phyloP scores from a whole-genome alignment of 2,797 vertebrate species.

The Melanotaenia trifasciata region DNA sequence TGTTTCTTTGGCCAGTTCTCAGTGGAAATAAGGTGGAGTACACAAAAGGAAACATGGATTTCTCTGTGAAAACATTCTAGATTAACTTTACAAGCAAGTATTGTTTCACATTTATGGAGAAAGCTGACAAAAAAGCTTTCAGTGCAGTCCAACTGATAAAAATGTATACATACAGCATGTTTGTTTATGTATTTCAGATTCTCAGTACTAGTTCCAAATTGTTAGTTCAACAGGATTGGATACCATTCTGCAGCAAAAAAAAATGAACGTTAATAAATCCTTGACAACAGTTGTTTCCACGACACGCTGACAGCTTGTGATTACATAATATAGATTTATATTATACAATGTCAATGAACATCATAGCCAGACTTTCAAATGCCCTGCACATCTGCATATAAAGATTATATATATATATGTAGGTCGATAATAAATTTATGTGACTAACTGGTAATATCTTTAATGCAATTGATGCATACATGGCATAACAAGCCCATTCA shows the following conservation, averaged over 20 bases:
- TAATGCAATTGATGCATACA: too few relatives aligned
- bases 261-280: slow-evolving; percentile 42
- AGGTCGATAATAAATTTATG: too few relatives aligned
- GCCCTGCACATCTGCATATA: too few relatives aligned
- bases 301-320: slow-evolving; percentile 10
- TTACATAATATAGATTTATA: not conserved
- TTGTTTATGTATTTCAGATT: slow-evolving; percentile 14
- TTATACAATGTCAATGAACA: not conserved
- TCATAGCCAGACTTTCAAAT: not conserved
- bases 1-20: not conserved
- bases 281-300: slow-evolving; percentile 27
- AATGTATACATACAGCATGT: not conserved
- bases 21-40: not conserved
- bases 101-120: not conserved
- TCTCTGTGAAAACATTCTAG: not conserved
- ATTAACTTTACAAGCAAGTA: not conserved
- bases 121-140: not conserved
- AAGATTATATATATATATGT: too few relatives aligned
- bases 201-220: slow-evolving; percentile 4
- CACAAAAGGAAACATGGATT: not conserved
- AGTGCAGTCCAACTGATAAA: not conserved
- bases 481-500: too few relatives aligned
- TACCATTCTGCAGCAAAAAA: slow-evolving; percentile 38
- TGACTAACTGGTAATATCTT: too few relatives aligned
- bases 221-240: slow-evolving; percentile 46